Evolutionary conservation across 2,113 vertebrate genomes (phyloP).

Genomic region (Thermophis baileyi): DNA sequence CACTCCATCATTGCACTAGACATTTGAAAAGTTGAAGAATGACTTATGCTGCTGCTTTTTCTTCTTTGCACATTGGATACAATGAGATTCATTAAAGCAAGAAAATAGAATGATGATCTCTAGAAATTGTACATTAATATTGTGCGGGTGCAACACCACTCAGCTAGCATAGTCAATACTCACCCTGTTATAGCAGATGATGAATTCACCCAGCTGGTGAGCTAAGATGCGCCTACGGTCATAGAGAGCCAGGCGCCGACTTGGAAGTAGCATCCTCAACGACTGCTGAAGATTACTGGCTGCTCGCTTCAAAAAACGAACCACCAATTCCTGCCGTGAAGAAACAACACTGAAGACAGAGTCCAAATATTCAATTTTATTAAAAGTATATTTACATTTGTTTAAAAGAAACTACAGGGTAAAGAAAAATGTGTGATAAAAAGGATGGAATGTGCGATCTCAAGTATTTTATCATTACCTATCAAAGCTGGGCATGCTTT

Average conservation of each 20-base stretch:
- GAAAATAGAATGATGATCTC: background rate
- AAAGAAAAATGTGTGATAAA: background rate
- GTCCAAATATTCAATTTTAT: background rate
- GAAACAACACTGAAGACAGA: background rate
- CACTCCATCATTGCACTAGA: background rate
- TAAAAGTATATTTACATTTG: background rate
- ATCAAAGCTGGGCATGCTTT: background rate
- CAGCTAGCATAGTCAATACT: background rate
- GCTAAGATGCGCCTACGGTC: constrained; percentile 86
- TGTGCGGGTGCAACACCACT: background rate
- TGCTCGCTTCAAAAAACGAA: constrained; percentile 88
- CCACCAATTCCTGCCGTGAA: constrained; percentile 83
- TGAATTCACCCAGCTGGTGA: constrained; percentile 87
- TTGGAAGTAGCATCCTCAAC: constrained; percentile 79
- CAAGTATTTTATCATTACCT: background rate
- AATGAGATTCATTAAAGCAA: background rate
- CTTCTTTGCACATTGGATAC: background rate
- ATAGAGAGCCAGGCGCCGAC: constrained; percentile 71
- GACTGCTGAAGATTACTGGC: constrained; percentile 87
- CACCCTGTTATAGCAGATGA: constrained; percentile 86
- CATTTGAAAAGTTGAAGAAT: background rate
- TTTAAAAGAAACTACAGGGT: background rate
- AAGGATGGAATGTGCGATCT: background rate
- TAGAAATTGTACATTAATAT: background rate
- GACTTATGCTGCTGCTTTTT: background rate